Percentiles rank a stretch among this genome's conserved stretches.
These are phyloP conservation scores for Oophaga sylvatica DNA, from an alignment of 2,797 vertebrate species.

Conservation along the genomic window DNA sequence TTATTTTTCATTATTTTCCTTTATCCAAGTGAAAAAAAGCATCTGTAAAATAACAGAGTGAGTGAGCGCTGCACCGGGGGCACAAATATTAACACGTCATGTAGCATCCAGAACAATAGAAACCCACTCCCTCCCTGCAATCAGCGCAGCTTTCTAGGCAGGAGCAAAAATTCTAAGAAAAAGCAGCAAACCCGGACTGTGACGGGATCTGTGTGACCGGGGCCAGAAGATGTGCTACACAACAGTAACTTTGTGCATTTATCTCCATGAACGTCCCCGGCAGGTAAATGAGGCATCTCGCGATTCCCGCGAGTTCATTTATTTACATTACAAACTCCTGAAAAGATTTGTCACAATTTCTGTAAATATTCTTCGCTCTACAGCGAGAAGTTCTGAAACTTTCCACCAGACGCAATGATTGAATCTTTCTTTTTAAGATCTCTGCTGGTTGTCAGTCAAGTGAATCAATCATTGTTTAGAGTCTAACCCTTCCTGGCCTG, in stretches of 20 bases:
- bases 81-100: background rate
- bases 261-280: too few relatives aligned
- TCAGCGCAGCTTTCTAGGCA: background rate
- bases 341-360: background rate
- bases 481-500: too few relatives aligned
- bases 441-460: too few relatives aligned
- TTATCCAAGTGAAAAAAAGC: conserved; percentile 17
- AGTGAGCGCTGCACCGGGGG: background rate
- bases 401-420: background rate
- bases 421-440: too few relatives aligned
- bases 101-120: background rate
- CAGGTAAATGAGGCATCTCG: too few relatives aligned
- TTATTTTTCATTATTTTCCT: conserved; percentile 1
- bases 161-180: background rate
- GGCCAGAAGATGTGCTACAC: too few relatives aligned
- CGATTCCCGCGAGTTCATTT: too few relatives aligned
- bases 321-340: too few relatives aligned
- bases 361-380: background rate
- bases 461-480: too few relatives aligned
- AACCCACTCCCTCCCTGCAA: background rate
- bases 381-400: background rate
- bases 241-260: too few relatives aligned
- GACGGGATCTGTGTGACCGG: background rate
- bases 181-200: background rate
- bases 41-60: background rate